Evolutionary conservation across 2,888 invertebrate species (phyloP).

Genomic region (Nycteola revayana): DNA sequence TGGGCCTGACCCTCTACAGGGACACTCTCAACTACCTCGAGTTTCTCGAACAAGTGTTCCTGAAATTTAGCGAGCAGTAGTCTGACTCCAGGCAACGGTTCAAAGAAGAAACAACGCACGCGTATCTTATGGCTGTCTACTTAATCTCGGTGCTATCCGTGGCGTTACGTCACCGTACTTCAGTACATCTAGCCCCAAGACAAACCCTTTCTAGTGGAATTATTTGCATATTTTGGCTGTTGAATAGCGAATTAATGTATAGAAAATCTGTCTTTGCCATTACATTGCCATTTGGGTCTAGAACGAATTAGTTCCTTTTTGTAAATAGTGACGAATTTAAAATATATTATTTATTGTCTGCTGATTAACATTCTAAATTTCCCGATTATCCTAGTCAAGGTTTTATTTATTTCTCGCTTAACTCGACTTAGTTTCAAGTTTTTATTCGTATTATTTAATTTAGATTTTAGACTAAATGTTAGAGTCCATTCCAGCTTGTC

Average conservation of each 20-base stretch:
- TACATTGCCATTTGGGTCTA: slow-evolving; percentile 80
- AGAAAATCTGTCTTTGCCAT: slow-evolving; percentile 71
- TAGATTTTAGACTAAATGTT: slow-evolving; percentile 52
- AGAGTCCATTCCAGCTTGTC: slow-evolving; percentile 63
- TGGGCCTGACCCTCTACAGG: slow-evolving; percentile 56
- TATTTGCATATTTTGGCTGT: slow-evolving; percentile 62
- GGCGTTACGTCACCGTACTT: slow-evolving; percentile 31
- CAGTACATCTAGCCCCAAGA: slow-evolving; percentile 41
- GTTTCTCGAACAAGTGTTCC: slow-evolving; percentile 61
- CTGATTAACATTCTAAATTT: slow-evolving; percentile 70
- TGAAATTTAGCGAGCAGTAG: slow-evolving; percentile 48
- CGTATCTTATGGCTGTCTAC: slow-evolving; percentile 32
- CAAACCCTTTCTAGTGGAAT: slow-evolving; percentile 46
- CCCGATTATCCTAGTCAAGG: slow-evolving; percentile 78
- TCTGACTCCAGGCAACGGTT: slow-evolving; percentile 37
- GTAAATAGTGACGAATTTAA: slow-evolving; percentile 78
- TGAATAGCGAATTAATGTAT: slow-evolving; percentile 57
- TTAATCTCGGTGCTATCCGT: slow-evolving; percentile 38
- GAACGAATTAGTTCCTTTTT: slow-evolving; percentile 77
- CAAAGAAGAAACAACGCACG: slow-evolving; percentile 26
- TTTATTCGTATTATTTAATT: slow-evolving; percentile 58
- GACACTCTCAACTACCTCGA: slow-evolving; percentile 69
- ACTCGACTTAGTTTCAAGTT: slow-evolving; percentile 60
- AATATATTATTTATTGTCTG: slow-evolving; percentile 70
- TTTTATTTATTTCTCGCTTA: slow-evolving; percentile 69